These are phyloP conservation scores for Bombus polaris DNA, from an alignment of 1,140 invertebrate genomes.

Conservation along the genomic window DNA sequence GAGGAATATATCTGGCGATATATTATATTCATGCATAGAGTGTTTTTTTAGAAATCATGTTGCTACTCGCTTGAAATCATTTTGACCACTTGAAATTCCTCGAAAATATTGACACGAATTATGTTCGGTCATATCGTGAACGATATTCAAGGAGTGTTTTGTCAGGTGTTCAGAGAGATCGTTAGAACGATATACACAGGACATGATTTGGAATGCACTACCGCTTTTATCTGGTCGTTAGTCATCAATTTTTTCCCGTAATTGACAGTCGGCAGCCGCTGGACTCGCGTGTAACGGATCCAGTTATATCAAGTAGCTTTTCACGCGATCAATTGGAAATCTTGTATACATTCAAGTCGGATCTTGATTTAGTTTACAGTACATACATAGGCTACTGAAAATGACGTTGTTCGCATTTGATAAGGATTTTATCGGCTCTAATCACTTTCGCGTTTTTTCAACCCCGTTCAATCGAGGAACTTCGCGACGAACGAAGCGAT, in stretches of 20 bases:
- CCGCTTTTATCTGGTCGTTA: constrained; percentile 17
- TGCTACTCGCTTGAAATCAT: background rate
- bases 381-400: background rate
- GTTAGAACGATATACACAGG: background rate
- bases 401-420: background rate
- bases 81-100: background rate
- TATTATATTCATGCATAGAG: constrained; percentile 7
- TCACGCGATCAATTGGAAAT: constrained; percentile 8
- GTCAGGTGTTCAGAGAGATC: constrained; percentile 11
- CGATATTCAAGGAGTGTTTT: constrained; percentile 17
- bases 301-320: constrained; percentile 4
- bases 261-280: background rate
- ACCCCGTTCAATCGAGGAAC: background rate
- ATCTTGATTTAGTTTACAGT: background rate
- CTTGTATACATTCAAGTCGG: background rate
- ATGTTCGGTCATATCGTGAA: background rate
- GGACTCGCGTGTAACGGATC: background rate
- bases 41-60: background rate
- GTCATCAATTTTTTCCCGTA: constrained; percentile 11
- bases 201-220: background rate
- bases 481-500: background rate
- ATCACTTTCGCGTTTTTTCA: constrained; percentile 6
- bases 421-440: background rate
- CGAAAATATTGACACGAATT: constrained; percentile 6
- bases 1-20: background rate